phyloP scores from a whole-genome alignment of 2,113 vertebrate species.

The Callaeas wilsoni region DNA sequence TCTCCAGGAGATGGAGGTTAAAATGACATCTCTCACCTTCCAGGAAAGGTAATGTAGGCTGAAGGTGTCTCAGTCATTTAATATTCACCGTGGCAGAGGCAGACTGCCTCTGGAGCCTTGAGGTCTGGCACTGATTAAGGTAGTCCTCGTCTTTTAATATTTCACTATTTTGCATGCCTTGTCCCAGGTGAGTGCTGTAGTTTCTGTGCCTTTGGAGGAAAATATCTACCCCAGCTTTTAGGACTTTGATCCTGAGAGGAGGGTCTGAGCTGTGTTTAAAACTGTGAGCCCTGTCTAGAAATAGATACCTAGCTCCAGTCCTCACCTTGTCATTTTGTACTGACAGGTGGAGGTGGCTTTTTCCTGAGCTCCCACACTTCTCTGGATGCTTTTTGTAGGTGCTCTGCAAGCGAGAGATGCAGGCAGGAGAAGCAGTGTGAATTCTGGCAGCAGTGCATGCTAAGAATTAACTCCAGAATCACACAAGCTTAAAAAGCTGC shows the following conservation, averaged over 20 bases:
- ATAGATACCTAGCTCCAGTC: neutral
- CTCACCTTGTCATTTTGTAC: neutral
- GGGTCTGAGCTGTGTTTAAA: neutral
- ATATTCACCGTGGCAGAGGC: neutral
- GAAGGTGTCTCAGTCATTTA: slow-evolving; percentile 1
- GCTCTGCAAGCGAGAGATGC: neutral
- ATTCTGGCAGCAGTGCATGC: neutral
- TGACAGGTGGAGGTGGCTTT: neutral
- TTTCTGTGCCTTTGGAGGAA: neutral
- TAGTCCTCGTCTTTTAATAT: neutral
- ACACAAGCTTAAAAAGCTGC: neutral
- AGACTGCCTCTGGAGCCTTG: neutral
- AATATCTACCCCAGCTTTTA: neutral
- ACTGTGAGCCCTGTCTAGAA: neutral
- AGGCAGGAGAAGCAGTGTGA: neutral
- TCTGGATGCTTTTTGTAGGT: neutral
- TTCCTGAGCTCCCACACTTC: neutral
- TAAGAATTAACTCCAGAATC: neutral
- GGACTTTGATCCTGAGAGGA: neutral
- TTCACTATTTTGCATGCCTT: neutral
- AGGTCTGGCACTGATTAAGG: slow-evolving; percentile 4
- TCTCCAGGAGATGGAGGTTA: neutral
- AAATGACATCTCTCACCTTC: slow-evolving; percentile 38
- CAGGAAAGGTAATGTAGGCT: neutral
- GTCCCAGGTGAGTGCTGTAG: neutral